A percentile compares a stretch with the other conserved stretches of the same genome.
Evolutionary conservation across 1,140 invertebrate species (phyloP).

Genomic region (Tyrophagus putrescentiae): DNA sequence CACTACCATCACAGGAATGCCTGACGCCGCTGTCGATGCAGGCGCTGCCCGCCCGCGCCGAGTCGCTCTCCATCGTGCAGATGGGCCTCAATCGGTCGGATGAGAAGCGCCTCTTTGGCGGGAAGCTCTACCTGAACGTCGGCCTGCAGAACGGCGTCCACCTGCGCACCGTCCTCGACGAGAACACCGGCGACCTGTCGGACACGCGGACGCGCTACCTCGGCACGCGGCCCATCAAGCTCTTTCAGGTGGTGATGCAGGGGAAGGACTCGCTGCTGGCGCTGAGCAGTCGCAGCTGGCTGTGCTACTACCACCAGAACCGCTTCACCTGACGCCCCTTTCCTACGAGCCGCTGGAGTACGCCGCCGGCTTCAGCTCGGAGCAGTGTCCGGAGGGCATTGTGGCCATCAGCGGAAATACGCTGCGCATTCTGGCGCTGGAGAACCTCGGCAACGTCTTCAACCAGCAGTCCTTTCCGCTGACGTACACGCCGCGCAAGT

Average conservation of each 20-base stretch:
- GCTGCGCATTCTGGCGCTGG: constrained; percentile 82
- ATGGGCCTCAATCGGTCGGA: constrained; percentile 50
- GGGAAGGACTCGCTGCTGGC: constrained; percentile 89
- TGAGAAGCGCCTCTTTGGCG: constrained; percentile 38
- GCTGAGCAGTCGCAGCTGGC: constrained; percentile 92
- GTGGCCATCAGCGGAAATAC: constrained; percentile 98
- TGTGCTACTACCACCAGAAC: constrained; percentile 97
- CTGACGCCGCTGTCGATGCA: constrained; percentile 86
- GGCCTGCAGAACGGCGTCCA: constrained; percentile 93
- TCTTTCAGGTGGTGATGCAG: constrained; percentile 89
- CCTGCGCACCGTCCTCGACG: constrained; percentile 84
- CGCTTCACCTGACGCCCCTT: constrained; percentile 82
- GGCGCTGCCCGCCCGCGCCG: constrained; percentile 83
- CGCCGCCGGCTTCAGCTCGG: constrained; percentile 92
- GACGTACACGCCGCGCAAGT: constrained; percentile 89
- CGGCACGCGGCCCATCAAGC: constrained; percentile 82
- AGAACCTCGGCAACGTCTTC: constrained; percentile 95
- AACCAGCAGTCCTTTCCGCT: constrained; percentile 74
- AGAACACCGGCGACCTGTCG: constrained; percentile 86
- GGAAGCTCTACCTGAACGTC: constrained; percentile 88
- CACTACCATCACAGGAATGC: constrained; percentile 49
- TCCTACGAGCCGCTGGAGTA: constrained; percentile 94
- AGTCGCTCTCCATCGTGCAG: constrained; percentile 92
- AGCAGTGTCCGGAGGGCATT: constrained; percentile 98
- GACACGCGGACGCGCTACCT: constrained; percentile 92